A percentile compares a stretch with the other conserved stretches of the same genome.
These are phyloP conservation scores for Artibeus jamaicensis DNA, from an alignment of 2,797 vertebrate species.

Conservation along the genomic window DNA sequence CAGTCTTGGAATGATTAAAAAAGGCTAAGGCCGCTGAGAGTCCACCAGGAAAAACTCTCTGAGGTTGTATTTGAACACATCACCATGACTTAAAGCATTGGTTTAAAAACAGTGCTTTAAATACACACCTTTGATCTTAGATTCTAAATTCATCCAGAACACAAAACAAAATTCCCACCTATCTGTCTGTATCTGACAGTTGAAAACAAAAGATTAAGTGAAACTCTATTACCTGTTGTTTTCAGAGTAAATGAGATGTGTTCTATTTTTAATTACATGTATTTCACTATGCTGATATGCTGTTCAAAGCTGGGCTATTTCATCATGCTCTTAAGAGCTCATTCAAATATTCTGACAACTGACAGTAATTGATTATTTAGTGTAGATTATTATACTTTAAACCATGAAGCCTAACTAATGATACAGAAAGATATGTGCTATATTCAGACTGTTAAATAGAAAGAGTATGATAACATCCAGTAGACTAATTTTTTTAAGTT, in stretches of 20 bases:
- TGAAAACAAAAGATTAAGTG: neutral
- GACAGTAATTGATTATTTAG: slow-evolving; percentile 70
- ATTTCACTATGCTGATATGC: neutral
- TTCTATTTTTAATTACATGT: slow-evolving; percentile 27
- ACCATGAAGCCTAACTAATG: slow-evolving; percentile 59
- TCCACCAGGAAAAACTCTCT: neutral
- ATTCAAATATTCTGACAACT: slow-evolving; percentile 71
- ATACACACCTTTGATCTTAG: neutral
- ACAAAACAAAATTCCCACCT: neutral
- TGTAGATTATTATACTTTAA: slow-evolving; percentile 68
- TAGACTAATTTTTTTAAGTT: neutral
- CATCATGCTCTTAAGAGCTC: slow-evolving; percentile 33
- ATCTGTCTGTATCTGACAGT: neutral
- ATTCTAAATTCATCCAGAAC: neutral
- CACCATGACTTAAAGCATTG: neutral
- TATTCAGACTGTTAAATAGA: slow-evolving; percentile 38
- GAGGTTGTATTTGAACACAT: neutral
- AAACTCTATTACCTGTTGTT: neutral
- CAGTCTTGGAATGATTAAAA: neutral
- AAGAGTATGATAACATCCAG: neutral
- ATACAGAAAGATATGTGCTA: slow-evolving; percentile 53
- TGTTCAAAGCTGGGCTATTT: slow-evolving; percentile 52
- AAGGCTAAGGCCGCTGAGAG: neutral
- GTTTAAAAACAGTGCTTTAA: neutral
- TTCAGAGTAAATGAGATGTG: neutral